These are phyloP conservation scores for Tapirus terrestris DNA, from an alignment of 2,113 vertebrate species.

Conservation along the genomic window DNA sequence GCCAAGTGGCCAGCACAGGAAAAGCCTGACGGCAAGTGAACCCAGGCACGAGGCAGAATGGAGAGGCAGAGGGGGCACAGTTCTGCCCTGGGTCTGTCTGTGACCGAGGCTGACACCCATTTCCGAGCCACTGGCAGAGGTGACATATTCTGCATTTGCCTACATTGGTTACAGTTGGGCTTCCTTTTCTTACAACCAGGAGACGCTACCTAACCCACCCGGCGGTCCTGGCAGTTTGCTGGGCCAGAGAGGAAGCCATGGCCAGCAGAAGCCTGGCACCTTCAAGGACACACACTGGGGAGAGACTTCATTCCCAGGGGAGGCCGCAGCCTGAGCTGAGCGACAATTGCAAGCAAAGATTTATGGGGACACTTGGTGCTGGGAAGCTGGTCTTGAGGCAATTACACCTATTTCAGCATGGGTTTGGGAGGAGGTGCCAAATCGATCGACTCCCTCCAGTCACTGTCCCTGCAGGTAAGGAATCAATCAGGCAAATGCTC, in stretches of 20 bases:
- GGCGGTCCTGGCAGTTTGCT: not conserved
- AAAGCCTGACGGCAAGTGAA: not conserved
- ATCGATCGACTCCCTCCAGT: constrained; percentile 73
- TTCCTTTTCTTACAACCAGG: not conserved
- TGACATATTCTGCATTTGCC: not conserved
- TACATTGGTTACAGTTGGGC: rapidly evolving
- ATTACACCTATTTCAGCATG: constrained; percentile 76
- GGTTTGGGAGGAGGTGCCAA: constrained; percentile 67
- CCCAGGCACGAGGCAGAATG: rapidly evolving
- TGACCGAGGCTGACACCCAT: rapidly evolving
- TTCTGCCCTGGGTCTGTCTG: rapidly evolving
- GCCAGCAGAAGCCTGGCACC: not conserved
- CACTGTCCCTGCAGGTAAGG: constrained; percentile 68
- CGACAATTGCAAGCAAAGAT: not conserved
- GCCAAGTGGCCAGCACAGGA: not conserved
- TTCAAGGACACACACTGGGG: not conserved
- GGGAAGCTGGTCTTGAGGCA: constrained; percentile 59
- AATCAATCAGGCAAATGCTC: constrained; percentile 79
- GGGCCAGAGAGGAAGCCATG: not conserved
- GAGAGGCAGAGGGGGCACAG: rapidly evolving
- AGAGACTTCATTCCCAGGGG: not conserved
- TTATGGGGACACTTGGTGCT: not conserved
- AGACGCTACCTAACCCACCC: rapidly evolving
- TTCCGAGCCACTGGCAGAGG: not conserved
- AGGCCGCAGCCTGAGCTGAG: not conserved